These are phyloP conservation scores for Hypotaenidia philippensis DNA, from an alignment of 2,797 vertebrate species.

Conservation along the genomic window DNA sequence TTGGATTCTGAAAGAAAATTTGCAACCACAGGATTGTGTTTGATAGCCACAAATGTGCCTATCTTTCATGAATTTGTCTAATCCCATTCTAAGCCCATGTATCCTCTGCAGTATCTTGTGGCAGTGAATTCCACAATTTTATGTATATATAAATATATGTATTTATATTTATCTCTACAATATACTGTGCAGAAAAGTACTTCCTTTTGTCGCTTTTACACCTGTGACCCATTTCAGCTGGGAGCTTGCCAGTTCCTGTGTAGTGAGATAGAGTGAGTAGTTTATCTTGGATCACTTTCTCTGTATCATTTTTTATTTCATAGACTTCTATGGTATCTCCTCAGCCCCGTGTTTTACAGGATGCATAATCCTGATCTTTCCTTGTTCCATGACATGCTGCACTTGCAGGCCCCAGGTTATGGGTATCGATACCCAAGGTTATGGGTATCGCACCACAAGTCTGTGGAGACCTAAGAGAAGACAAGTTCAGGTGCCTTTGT, in stretches of 20 bases:
- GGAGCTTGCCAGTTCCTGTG: background rate
- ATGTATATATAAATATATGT: background rate
- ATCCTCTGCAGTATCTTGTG: background rate
- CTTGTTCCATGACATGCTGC: background rate
- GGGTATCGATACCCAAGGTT: background rate
- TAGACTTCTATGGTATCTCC: background rate
- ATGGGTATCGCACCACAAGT: background rate
- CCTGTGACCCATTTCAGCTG: constrained; percentile 48
- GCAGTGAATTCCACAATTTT: background rate
- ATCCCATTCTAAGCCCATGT: constrained; percentile 27
- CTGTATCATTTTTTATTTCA: background rate
- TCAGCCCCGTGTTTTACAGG: background rate
- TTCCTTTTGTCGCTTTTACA: constrained; percentile 54
- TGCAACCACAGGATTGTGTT: constrained; percentile 17
- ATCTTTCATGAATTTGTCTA: constrained; percentile 39
- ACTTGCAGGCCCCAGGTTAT: background rate
- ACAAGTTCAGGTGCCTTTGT: background rate
- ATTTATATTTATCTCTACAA: background rate
- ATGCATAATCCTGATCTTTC: background rate
- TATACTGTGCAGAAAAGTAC: background rate
- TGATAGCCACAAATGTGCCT: constrained; percentile 5
- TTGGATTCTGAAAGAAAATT: constrained; percentile 31
- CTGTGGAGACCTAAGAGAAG: background rate
- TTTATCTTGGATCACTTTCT: constrained; percentile 25
- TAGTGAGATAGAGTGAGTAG: background rate